Evolutionary conservation across 1,140 invertebrate genomes (phyloP), one percentile per base, ranked within the genome.

Genomic region (Centruroides vittatus): DNA sequence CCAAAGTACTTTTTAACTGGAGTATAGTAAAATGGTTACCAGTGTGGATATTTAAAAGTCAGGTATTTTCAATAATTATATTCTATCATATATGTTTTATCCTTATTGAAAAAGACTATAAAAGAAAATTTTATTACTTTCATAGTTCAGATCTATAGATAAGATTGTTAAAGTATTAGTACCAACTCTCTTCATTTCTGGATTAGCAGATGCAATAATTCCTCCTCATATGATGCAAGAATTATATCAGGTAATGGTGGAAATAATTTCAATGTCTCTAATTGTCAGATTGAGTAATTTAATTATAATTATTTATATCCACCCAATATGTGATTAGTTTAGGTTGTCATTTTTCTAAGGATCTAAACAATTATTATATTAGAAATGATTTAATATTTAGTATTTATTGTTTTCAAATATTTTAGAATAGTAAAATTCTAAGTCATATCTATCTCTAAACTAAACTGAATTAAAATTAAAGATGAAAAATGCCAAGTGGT

Each of bases 161-260:
- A 70, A 70, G 62, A 64, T 72, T 3, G 58, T 52, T 23, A 11
- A 56, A 34, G 61, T 76, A 4, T 61, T 61, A 10, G 52, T 69
- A 11, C 74, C 75, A 34, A 71, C 69, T 5, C 63, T 77, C 8
- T 77, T 76, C 65, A 63, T 77, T 10, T 75, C 71, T 62, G 75
- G 74, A 13, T 76, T 86, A 61, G 81, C 82, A 35, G 93, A 95
- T 74, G 81, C 81, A 35, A 74, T 95, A 56, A 90, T 96, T 47
- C 91, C 91, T 51, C 82, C 86, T 6, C 69, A 74, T 54, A 95
- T 95, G 91, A 93, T 92, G 81, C 76, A 80, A 62, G 79, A 84
- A 59, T 77, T 95, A 59, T 86, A 86, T 53, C 62, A 70, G 55
- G 73, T 75, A 68, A 69, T 23, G 5, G n/a, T 41, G 9, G 57